These are phyloP conservation scores for Lepidostoma basale DNA, from an alignment of 1,140 invertebrate genomes.

Conservation along the genomic window DNA sequence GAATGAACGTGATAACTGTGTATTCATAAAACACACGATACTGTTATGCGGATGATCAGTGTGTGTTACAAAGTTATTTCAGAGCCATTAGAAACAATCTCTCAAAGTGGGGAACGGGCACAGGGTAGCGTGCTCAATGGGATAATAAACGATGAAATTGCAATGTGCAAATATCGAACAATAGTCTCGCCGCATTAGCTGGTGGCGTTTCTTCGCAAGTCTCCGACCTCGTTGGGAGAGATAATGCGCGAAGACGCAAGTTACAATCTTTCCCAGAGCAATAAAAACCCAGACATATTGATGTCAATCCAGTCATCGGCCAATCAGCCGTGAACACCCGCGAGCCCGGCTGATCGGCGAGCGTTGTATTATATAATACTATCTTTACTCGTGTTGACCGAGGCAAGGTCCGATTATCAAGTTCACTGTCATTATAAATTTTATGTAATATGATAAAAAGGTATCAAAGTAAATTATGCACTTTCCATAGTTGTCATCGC, in stretches of 20 bases:
- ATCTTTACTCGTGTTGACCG: not conserved
- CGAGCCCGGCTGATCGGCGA: not conserved
- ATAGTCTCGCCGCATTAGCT: constrained; percentile 1
- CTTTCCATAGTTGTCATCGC: too few species aligned
- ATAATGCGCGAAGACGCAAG: constrained; percentile 11
- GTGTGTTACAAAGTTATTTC: not conserved
- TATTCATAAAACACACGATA: not conserved
- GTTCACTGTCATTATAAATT: constrained; percentile 7
- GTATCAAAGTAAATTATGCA: too few species aligned
- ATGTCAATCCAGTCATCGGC: constrained; percentile 11
- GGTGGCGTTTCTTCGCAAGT: constrained; percentile 14
- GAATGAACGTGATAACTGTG: not conserved
- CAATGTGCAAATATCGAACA: constrained; percentile 20
- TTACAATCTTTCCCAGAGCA: constrained; percentile 18
- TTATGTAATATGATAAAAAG: too few species aligned
- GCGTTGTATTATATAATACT: constrained; percentile 18
- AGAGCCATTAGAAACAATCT: too few species aligned
- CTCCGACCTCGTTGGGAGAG: constrained; percentile 31
- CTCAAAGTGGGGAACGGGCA: constrained; percentile 13
- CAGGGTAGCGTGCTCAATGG: not conserved
- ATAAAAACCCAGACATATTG: constrained; percentile 20
- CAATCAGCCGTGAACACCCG: constrained; percentile 10
- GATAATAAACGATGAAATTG: constrained; percentile 15
- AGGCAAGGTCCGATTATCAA: constrained; percentile 8
- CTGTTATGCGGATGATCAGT: not conserved